Percentiles rank a stretch among this genome's conserved stretches.
phyloP scores from a whole-genome alignment of 2,888 invertebrate species.

The Folsomia manolachei region DNA sequence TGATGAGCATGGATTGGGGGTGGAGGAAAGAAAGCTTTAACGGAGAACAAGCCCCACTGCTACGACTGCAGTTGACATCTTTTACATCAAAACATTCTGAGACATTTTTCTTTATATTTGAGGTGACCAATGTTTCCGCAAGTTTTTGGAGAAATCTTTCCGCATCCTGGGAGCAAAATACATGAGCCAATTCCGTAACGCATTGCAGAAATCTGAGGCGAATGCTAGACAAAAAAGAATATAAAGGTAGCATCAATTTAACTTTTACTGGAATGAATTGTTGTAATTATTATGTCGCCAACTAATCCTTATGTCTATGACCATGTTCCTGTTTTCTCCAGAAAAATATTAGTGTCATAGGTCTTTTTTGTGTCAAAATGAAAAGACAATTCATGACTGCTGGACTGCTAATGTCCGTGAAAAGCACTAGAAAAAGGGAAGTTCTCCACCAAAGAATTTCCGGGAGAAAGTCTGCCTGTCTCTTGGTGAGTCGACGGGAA shows the following conservation, averaged over 20 bases:
- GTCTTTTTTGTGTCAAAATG: neutral
- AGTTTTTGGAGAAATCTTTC: slow-evolving; percentile 38
- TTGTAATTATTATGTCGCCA: neutral
- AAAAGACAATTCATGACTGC: neutral
- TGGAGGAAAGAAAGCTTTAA: neutral
- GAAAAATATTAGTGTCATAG: neutral
- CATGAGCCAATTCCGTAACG: slow-evolving; percentile 35
- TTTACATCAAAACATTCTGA: slow-evolving; percentile 27
- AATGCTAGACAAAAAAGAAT: slow-evolving; percentile 26
- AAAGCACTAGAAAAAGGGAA: neutral
- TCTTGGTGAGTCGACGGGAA: no score
- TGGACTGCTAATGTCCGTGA: neutral
- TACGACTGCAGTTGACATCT: slow-evolving; percentile 29
- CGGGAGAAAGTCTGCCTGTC: no score
- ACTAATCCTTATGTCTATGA: neutral
- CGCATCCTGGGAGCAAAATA: slow-evolving; percentile 31
- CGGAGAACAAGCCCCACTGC: slow-evolving; percentile 27
- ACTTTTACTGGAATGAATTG: no score
- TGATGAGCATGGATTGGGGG: neutral
- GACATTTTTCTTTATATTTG: slow-evolving; percentile 31
- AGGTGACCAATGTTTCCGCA: slow-evolving; percentile 40
- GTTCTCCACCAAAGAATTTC: no score
- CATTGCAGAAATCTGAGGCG: slow-evolving; percentile 40
- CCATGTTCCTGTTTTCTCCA: neutral
- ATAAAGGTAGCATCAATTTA: slow-evolving; percentile 2